A percentile compares a stretch with the other conserved stretches of the same genome.
phyloP scores from a whole-genome alignment of 2,888 invertebrate species.

The Lysandra coridon region DNA sequence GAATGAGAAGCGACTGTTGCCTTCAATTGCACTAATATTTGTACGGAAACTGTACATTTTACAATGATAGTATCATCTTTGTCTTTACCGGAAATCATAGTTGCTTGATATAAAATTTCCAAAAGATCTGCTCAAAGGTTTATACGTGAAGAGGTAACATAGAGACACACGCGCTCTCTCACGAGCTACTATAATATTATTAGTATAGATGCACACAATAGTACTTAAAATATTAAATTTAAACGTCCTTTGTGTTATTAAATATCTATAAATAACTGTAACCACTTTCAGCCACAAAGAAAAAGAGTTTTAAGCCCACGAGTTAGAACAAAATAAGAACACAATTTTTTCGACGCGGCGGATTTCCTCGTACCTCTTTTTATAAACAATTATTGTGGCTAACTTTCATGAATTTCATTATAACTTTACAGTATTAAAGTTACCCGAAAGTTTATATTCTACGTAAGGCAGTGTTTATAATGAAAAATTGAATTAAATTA shows the following conservation, averaged over 20 bases:
- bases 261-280: neutral
- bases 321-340: neutral
- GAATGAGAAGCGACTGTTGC: neutral
- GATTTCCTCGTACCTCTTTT: neutral
- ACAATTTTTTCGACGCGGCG: neutral
- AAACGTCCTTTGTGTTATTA: neutral
- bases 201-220: neutral
- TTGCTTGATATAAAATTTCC: too few species aligned
- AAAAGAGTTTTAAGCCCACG: neutral
- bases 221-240: neutral
- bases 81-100: neutral
- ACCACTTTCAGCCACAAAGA: neutral
- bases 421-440: constrained; percentile 2
- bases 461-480: neutral
- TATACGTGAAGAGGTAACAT: too few species aligned
- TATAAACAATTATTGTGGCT: constrained; percentile 6
- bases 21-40: neutral
- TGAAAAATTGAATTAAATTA: neutral
- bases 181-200: neutral
- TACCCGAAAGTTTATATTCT: neutral
- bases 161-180: neutral
- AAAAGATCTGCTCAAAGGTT: too few species aligned
- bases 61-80: neutral
- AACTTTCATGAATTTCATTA: neutral
- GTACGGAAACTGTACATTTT: neutral